A percentile compares a stretch with the other conserved stretches of the same genome.
phyloP scores from a whole-genome alignment of 2,888 invertebrate genomes.

The Drosophila quinaria region DNA sequence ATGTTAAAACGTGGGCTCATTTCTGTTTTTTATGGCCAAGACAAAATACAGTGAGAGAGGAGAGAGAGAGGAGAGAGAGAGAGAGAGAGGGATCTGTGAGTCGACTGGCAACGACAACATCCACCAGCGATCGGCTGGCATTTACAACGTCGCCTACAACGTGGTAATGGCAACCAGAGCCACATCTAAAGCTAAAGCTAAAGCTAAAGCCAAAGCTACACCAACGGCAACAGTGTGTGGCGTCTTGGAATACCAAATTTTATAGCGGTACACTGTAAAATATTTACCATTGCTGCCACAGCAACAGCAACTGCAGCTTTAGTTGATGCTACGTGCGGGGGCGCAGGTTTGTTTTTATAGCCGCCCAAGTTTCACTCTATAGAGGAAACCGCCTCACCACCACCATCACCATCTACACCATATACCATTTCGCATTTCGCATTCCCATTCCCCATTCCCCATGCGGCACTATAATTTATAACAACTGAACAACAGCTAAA shows the following conservation, averaged over 20 bases:
- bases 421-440: conserved; percentile 69
- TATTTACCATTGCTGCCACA: conserved; percentile 49
- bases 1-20: conserved; percentile 80
- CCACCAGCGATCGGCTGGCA: conserved; percentile 72
- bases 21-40: conserved; percentile 74
- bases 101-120: conserved; percentile 47
- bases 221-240: conserved; percentile 42
- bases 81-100: conserved; percentile 3
- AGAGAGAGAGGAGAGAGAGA: conserved; percentile 1
- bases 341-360: conserved; percentile 81
- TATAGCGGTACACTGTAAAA: conserved; percentile 80
- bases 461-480: conserved; percentile 83
- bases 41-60: conserved; percentile 41
- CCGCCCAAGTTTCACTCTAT: conserved; percentile 73
- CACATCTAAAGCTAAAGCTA: not conserved
- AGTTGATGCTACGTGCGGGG: conserved; percentile 70
- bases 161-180: conserved; percentile 73
- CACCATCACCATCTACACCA: conserved; percentile 2
- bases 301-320: conserved; percentile 13
- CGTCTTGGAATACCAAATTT: conserved; percentile 79
- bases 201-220: conserved; percentile 5
- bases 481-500: conserved; percentile 76
- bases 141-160: conserved; percentile 80
- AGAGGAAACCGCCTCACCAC: conserved; percentile 33
- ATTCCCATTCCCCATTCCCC: conserved; percentile 42